phyloP scores from a whole-genome alignment of 2,113 vertebrate genomes.

The Myotis lucifugus region DNA sequence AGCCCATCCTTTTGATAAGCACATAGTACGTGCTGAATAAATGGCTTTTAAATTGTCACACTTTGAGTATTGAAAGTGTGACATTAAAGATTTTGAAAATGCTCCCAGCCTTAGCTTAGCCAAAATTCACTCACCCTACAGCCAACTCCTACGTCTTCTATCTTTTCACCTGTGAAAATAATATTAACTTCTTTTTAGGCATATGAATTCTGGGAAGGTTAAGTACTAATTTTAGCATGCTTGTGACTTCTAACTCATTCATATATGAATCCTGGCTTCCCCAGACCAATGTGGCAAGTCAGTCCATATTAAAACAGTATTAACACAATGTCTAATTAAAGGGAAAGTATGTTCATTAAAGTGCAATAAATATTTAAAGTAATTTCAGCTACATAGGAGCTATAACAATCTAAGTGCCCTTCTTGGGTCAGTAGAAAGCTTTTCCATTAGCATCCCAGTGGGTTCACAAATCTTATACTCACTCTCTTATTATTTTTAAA shows the following conservation, averaged over 20 bases:
- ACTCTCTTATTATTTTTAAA: slow-evolving; percentile 61
- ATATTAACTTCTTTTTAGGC: not conserved
- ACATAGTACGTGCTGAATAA: not conserved
- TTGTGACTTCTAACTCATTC: not conserved
- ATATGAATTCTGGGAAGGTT: not conserved
- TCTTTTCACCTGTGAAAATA: not conserved
- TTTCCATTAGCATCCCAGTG: slow-evolving; percentile 14
- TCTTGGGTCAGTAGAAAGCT: slow-evolving; percentile 67
- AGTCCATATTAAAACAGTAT: slow-evolving; percentile 49
- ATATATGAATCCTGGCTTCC: not conserved
- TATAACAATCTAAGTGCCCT: not conserved
- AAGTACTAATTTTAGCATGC: slow-evolving; percentile 21
- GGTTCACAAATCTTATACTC: slow-evolving; percentile 49
- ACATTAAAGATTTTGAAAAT: slow-evolving; percentile 18
- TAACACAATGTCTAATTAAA: slow-evolving; percentile 61
- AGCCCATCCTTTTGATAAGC: not conserved
- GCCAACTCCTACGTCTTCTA: not conserved
- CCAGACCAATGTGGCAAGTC: not conserved
- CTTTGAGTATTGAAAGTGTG: not conserved
- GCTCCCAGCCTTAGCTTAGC: not conserved
- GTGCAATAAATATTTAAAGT: slow-evolving; percentile 53
- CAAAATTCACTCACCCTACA: not conserved
- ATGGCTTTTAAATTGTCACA: not conserved
- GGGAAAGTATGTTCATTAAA: slow-evolving; percentile 59
- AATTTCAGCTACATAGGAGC: not conserved